Base-by-base conservation (phyloP, 2,797 vertebrate genomes). In the Phyllotis vaccarum region DNA sequence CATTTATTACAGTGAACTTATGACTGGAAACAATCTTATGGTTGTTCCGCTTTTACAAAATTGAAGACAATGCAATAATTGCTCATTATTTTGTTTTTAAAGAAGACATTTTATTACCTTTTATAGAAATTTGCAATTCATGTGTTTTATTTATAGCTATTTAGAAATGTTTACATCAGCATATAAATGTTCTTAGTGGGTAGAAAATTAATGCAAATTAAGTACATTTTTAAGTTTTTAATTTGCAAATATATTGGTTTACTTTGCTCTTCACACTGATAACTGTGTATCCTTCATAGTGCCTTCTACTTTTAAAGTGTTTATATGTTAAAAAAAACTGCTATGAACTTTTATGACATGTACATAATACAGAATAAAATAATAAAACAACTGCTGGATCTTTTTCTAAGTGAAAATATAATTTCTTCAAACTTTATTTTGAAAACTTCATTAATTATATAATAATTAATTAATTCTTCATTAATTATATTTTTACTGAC, bases 111-210 rank as follows among this genome's bases (percentile, higher is more conserved):
- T 99, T 98, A 98, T 98, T 98, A 98, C 97, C 98, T 98, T 99
- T 98, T 98, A 96, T 98, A 98, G 5, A 98, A 98, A 97, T 98
- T 98, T 98, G 97, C 97, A 98, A 98, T 98, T 98, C 88, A 97
- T 97, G 98, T 98, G 98, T 98, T 99, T 99, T 98, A 98, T 98
- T 98, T 98, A 98, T 96, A 98, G 98, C 98, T 97, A 96, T 96
- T 97, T 98, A 99, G 98, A 98, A 98, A 98, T 98, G 98, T 99
- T 99, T 98, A 99, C 98, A 99, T 99, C 98, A 98, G 98, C 98
- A 98, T 98, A 95, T 98, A 98, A 97, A 98, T 98, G 98, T 99
- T 99, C 98, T 98, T 98, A 99, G 98, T 98, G 98, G 98, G 98
- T 98, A 98, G 98, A 98, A 98, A 98, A 98, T 97, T 98, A 98